Base-by-base conservation (phyloP, 2,888 invertebrate genomes). In the Patella ulyssiponensis region DNA sequence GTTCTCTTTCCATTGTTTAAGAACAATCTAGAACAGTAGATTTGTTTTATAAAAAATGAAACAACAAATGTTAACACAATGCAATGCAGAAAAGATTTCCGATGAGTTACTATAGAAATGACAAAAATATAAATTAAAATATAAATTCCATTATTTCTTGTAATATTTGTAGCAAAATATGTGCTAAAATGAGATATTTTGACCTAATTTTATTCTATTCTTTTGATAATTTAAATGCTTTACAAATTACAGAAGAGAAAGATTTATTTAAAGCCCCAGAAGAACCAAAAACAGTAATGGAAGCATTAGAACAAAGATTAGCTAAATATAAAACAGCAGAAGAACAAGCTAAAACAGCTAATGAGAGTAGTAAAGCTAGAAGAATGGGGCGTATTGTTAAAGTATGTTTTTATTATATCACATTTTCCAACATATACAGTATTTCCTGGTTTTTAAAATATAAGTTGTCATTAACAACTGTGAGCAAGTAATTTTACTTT, bases 331-430 rank as follows among this genome's bases (percentile, higher is more conserved):
- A 94, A 91, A 83, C 85, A 93, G 94, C 88, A 94, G 95, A 91
- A 95, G 95, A 92, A 93, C 94, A 33, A 93, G 91, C 3, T 95
- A 96, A 90, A 94, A 82, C 94, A 76, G 95, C 96, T 86, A 95
- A 94, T 2, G 97, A 98, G 90, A 92, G 94, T 0, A 95, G 97
- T 53, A 98, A 98, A 92, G 96, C 95, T 0, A 94, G 98, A 77
- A 94, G 98, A 75, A 95, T 97, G 93, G 96, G 96, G 0, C 94
- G 98, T 73, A 97, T 98, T 85, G 95, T 96, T 56, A 98, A 98
- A 88, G 91, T 91, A 84, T 53, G 78, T 27, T 4, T 9, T 44
- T 44, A 44, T 7, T 44, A 44, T 44, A 44, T 44, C 9, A 44
- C 1, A 9, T 9, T 44, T 44, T 44, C 44, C 44, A 44, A 7